A percentile compares a stretch with the other conserved stretches of the same genome.
These are phyloP conservation scores for Prinia subflava DNA, from an alignment of 2,113 vertebrate species.

Conservation along the genomic window DNA sequence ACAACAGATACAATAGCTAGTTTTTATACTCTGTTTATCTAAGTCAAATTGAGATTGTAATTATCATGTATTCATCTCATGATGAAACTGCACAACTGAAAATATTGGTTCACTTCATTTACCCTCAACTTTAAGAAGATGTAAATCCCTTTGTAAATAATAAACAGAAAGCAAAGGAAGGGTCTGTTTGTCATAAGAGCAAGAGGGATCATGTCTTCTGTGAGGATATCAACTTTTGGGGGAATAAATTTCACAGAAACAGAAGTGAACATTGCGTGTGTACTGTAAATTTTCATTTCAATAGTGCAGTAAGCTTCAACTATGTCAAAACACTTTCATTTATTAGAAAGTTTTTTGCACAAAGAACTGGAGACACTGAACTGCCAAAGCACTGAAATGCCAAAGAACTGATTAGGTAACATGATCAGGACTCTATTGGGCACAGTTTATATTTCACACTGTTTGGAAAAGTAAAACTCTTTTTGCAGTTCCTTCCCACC, in stretches of 20 bases:
- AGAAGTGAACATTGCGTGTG: background rate
- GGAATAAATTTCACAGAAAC: background rate
- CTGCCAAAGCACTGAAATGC: background rate
- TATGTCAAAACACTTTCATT: background rate
- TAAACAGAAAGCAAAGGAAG: background rate
- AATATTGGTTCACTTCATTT: background rate
- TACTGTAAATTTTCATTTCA: background rate
- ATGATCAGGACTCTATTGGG: fast-evolving
- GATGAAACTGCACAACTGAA: background rate
- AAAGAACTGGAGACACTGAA: background rate
- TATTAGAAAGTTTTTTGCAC: background rate
- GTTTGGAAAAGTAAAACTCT: background rate
- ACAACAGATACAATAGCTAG: background rate
- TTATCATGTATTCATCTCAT: background rate
- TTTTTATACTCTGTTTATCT: background rate
- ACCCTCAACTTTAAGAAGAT: background rate
- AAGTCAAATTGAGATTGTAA: background rate
- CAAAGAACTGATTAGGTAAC: background rate
- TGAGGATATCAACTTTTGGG: background rate
- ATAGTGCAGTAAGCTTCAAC: background rate
- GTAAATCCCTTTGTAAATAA: background rate
- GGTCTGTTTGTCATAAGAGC: background rate
- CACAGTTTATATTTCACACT: background rate
- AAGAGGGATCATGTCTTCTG: background rate
- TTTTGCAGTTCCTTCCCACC: background rate